Percentiles rank a stretch among this genome's conserved stretches.
phyloP scores from a whole-genome alignment of 1,140 invertebrate species.

The Pinna nobilis region DNA sequence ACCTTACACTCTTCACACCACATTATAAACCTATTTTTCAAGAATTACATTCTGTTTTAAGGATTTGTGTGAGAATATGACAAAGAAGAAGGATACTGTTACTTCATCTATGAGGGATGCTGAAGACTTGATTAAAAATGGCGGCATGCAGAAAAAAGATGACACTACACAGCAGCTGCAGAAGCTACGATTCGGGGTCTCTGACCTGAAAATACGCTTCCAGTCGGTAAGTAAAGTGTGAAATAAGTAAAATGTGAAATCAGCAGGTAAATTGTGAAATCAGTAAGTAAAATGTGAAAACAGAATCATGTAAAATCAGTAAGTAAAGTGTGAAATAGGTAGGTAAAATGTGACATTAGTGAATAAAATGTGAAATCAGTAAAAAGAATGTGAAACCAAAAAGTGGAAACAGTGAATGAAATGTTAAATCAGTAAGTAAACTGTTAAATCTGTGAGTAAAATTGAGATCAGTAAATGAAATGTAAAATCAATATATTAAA shows the following conservation, averaged over 20 bases:
- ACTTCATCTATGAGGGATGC: conserved; percentile 50
- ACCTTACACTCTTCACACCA: too few species aligned
- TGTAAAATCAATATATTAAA: too few species aligned
- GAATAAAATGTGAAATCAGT: too few species aligned
- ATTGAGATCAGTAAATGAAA: too few species aligned
- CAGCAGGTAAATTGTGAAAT: neutral
- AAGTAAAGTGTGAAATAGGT: too few species aligned
- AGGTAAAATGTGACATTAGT: too few species aligned
- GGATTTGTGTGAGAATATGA: conserved; percentile 57
- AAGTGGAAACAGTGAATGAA: neutral
- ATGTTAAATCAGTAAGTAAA: too few species aligned
- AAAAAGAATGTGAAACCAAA: too few species aligned
- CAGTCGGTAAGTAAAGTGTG: conserved; percentile 59
- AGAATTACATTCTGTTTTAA: conserved; percentile 28
- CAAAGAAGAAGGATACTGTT: conserved; percentile 51
- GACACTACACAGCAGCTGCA: conserved; percentile 67
- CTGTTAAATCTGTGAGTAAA: too few species aligned
- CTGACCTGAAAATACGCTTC: conserved; percentile 70
- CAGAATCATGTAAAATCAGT: too few species aligned
- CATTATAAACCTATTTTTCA: too few species aligned
- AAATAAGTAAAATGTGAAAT: neutral
- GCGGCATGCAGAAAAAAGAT: conserved; percentile 52
- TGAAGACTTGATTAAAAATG: conserved; percentile 80
- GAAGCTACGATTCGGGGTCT: conserved; percentile 66
- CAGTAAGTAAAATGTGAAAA: too few species aligned